Conservation (phyloP, 2,888 invertebrate species). For the Lordiphosa andalusiaca region DNA sequence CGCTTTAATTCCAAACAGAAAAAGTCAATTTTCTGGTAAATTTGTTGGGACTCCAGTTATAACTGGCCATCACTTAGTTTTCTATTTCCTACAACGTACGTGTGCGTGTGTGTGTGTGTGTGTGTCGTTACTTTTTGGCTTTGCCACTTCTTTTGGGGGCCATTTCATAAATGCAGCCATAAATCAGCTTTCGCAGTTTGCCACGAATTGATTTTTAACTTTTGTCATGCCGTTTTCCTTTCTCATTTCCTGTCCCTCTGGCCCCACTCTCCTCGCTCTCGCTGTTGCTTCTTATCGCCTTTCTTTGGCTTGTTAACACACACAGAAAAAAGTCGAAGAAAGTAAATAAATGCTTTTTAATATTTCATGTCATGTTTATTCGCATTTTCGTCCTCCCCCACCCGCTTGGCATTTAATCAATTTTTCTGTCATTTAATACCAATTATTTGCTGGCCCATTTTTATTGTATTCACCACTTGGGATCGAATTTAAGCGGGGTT, state of each 20-base stretch:
- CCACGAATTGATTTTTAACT: conserved; percentile 76
- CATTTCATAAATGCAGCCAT: conserved; percentile 75
- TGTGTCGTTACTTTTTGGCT: conserved; percentile 33
- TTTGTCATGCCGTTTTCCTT: conserved; percentile 56
- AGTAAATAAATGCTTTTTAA: conserved; percentile 53
- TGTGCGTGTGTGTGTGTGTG: conserved; percentile 13
- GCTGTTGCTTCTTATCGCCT: conserved; percentile 60
- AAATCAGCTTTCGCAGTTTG: conserved; percentile 71
- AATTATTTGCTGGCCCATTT: conserved; percentile 48
- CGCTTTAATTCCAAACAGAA: conserved; percentile 66
- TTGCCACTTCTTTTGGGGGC: conserved; percentile 35
- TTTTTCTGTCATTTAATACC: conserved; percentile 67
- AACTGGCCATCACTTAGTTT: conserved; percentile 79
- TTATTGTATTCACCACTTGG: conserved; percentile 33
- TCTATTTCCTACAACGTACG: conserved; percentile 63
- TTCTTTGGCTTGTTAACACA: conserved; percentile 62
- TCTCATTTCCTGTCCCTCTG: conserved; percentile 56
- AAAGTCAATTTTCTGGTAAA: conserved; percentile 79
- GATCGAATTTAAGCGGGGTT: too few relatives aligned
- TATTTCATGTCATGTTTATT: conserved; percentile 50
- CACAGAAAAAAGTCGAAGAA: conserved; percentile 14
- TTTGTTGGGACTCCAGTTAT: conserved; percentile 76
- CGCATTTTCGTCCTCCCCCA: conserved; percentile 4
- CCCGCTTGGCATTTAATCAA: conserved; percentile 54
- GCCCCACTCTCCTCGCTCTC: not conserved